Percentiles rank a stretch among this genome's conserved stretches.
phyloP scores from a whole-genome alignment of 1,140 invertebrate species.

The Diorhabda elongata region DNA sequence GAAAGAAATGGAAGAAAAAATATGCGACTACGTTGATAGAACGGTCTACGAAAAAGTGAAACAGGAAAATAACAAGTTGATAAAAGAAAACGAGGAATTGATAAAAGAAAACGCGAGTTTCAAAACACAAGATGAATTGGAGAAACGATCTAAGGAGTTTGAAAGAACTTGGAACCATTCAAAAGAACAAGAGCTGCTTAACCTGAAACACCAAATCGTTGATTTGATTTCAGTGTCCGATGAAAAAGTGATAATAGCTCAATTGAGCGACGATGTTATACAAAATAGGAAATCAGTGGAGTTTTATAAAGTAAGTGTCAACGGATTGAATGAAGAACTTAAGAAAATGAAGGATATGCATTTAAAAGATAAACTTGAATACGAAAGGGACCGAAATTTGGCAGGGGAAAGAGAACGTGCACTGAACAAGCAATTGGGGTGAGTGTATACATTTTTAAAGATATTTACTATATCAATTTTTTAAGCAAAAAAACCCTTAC shows the following conservation, averaged over 20 bases:
- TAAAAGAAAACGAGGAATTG: slow-evolving; percentile 33
- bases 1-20: slow-evolving; percentile 39
- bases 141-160: not conserved
- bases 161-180: slow-evolving; percentile 28
- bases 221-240: slow-evolving; percentile 61
- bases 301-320: slow-evolving; percentile 32
- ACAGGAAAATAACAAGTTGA: slow-evolving; percentile 27
- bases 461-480: too few species aligned
- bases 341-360: slow-evolving; percentile 25
- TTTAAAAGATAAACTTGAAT: slow-evolving; percentile 11
- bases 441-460: not conserved
- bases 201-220: slow-evolving; percentile 60
- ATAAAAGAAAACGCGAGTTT: slow-evolving; percentile 40
- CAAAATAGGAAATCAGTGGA: slow-evolving; percentile 32
- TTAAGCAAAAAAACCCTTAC: too few species aligned
- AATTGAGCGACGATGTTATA: slow-evolving; percentile 43
- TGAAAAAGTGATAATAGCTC: slow-evolving; percentile 60
- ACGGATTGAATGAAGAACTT: slow-evolving; percentile 30
- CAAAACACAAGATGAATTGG: slow-evolving; percentile 34
- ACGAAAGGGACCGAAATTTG: slow-evolving; percentile 14
- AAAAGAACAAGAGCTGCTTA: slow-evolving; percentile 56
- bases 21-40: slow-evolving; percentile 29
- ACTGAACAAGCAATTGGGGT: slow-evolving; percentile 30
- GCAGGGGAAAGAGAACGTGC: slow-evolving; percentile 14
- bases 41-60: slow-evolving; percentile 27